A percentile compares a stretch with the other conserved stretches of the same genome.
These are phyloP conservation scores for Sebastes taczanowskii DNA, from an alignment of 2,797 vertebrate genomes.

Conservation along the genomic window DNA sequence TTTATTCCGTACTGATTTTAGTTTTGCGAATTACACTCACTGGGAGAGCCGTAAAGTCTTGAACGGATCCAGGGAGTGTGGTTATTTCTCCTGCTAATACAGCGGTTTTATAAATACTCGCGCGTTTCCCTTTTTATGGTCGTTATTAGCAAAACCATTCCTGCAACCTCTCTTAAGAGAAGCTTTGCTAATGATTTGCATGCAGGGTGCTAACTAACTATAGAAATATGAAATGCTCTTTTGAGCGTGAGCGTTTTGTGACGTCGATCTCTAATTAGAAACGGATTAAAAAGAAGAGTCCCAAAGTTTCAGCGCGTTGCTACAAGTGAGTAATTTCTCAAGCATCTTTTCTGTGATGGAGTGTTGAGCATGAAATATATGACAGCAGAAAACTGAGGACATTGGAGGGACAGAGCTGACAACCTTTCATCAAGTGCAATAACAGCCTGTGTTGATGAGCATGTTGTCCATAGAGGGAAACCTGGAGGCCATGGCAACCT, in stretches of 20 bases:
- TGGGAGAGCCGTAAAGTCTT: neutral
- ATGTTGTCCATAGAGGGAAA: neutral
- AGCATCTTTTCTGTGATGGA: neutral
- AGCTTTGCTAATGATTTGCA: neutral
- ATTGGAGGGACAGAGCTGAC: too few species aligned
- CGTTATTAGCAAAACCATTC: neutral
- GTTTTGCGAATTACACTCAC: neutral
- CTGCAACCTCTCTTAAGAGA: neutral
- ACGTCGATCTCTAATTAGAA: neutral
- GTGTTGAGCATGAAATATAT: neutral
- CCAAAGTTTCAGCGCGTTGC: neutral
- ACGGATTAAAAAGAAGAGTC: neutral
- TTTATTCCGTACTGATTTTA: neutral
- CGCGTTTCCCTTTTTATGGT: neutral
- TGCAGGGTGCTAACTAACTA: neutral
- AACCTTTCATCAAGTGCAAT: too few species aligned
- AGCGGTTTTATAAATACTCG: neutral
- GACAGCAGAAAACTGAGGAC: too few species aligned
- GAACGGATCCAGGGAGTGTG: neutral
- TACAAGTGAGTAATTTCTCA: neutral
- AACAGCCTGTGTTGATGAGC: too few species aligned
- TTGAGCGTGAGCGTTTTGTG: neutral
- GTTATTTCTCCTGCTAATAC: neutral
- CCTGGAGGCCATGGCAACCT: constrained; percentile 5
- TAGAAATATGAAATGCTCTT: neutral